Evolutionary conservation across 2,797 vertebrate species (phyloP).

Genomic region (Nasua narica): DNA sequence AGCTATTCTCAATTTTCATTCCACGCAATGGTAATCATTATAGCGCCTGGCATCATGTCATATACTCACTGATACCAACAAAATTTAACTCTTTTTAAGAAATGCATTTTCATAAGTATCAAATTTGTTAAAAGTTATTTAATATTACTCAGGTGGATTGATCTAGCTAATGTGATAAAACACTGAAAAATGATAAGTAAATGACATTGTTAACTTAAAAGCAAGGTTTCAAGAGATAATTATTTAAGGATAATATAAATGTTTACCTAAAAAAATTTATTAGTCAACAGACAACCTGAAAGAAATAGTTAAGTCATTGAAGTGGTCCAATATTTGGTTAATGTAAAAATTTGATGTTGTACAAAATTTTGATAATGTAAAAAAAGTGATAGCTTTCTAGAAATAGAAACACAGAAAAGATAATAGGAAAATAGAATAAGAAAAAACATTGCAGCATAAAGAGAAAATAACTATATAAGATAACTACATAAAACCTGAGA

Average conservation of each 20-base stretch:
- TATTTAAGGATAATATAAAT: background rate
- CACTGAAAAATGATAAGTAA: background rate
- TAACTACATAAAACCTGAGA: background rate
- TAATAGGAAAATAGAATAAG: background rate
- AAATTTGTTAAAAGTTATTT: background rate
- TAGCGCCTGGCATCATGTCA: background rate
- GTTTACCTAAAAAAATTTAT: background rate
- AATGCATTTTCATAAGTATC: background rate
- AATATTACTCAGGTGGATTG: background rate
- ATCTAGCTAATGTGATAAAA: background rate
- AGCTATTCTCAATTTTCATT: background rate
- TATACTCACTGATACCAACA: background rate
- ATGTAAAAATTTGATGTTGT: background rate
- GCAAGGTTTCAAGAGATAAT: background rate
- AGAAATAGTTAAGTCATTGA: background rate
- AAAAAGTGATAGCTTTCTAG: background rate
- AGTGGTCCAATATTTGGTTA: background rate
- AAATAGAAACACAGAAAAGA: background rate
- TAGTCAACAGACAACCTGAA: background rate
- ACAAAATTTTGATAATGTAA: background rate
- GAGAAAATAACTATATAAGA: background rate
- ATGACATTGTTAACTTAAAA: background rate
- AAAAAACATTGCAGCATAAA: background rate
- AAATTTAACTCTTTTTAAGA: background rate
- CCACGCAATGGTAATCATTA: background rate